Evolutionary conservation across 1,140 invertebrate species (phyloP).

Genomic region (Metaphire vulgaris): DNA sequence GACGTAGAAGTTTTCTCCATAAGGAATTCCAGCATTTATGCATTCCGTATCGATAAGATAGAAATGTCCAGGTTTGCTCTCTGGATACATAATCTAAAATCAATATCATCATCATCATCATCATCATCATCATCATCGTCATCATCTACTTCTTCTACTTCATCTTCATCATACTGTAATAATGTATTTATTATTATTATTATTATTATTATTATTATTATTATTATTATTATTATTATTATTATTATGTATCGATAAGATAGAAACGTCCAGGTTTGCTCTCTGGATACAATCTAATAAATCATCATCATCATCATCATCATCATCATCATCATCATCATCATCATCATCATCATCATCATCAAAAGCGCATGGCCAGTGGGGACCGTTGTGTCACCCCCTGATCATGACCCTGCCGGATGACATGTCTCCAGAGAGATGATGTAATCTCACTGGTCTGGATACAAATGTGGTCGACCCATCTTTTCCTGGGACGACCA

Average conservation of each 20-base stretch:
- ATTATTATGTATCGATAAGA: neutral
- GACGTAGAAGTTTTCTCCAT: conserved; percentile 20
- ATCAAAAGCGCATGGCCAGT: too few relatives aligned
- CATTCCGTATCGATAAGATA: conserved; percentile 22
- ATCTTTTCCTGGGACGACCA: too few relatives aligned
- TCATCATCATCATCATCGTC: neutral
- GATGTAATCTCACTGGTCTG: too few relatives aligned
- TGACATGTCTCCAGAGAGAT: too few relatives aligned
- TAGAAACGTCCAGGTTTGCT: neutral
- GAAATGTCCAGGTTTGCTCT: conserved; percentile 9
- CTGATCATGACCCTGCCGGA: too few relatives aligned
- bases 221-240: neutral
- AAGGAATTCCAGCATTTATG: conserved; percentile 9
- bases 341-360: neutral
- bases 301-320: neutral
- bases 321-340: neutral
- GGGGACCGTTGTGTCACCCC: too few relatives aligned
- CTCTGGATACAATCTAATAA: neutral
- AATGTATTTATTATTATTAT: neutral
- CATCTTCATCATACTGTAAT: neutral
- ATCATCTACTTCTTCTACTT: neutral
- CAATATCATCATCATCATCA: neutral
- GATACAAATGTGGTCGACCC: too few relatives aligned
- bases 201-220: neutral
- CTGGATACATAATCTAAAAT: neutral